Conservation (phyloP, 1,140 invertebrate species). For the Conus ventricosus region DNA sequence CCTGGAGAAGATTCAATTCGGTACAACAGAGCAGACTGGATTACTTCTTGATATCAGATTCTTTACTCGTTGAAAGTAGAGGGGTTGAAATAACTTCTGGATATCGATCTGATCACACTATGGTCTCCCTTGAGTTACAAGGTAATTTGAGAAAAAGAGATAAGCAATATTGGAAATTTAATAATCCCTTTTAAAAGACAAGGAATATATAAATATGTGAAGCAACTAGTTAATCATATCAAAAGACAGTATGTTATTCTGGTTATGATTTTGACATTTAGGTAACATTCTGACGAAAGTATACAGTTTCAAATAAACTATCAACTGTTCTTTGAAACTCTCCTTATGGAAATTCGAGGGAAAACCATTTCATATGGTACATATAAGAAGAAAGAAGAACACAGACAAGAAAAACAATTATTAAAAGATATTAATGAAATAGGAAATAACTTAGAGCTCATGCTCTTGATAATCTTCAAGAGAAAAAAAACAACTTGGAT, state of each 20-base stretch:
- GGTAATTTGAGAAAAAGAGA: background rate
- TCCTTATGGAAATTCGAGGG: background rate
- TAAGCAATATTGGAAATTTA: background rate
- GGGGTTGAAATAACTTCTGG: background rate
- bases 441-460: background rate
- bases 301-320: background rate
- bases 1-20: background rate
- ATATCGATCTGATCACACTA: background rate
- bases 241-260: background rate
- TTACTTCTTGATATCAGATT: background rate
- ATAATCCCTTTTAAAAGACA: background rate
- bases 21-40: background rate
- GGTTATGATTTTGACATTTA: background rate
- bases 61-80: background rate
- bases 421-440: background rate
- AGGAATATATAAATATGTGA: background rate
- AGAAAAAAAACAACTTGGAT: background rate
- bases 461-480: background rate
- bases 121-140: background rate
- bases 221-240: background rate
- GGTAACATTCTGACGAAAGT: background rate
- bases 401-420: background rate
- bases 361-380: background rate
- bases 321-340: background rate
- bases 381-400: background rate